phyloP scores from a whole-genome alignment of 2,888 invertebrate species.

The Dichetophora obliterata region DNA sequence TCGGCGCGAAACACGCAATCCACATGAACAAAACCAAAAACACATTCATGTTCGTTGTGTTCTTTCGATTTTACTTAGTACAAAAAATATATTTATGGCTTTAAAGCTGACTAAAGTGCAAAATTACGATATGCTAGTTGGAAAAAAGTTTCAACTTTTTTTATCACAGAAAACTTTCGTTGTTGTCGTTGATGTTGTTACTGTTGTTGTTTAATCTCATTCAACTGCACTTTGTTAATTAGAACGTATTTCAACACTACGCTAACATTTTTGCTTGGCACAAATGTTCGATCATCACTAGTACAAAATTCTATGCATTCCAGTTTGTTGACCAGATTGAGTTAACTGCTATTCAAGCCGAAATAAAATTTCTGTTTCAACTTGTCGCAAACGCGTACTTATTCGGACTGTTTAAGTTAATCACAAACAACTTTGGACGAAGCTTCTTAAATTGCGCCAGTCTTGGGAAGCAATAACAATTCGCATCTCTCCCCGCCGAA shows the following conservation, averaged over 20 bases:
- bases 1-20: conserved; percentile 9
- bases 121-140: not conserved
- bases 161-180: not conserved
- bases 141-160: not conserved
- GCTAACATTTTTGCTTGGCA: not conserved
- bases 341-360: not conserved
- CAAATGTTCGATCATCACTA: not conserved
- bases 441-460: conserved; percentile 31
- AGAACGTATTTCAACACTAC: not conserved
- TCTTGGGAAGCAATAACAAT: conserved; percentile 7
- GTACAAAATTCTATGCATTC: not conserved
- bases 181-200: not conserved
- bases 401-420: conserved; percentile 53
- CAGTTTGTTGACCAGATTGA: not conserved
- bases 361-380: not conserved
- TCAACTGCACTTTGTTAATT: too few relatives aligned
- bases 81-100: not conserved
- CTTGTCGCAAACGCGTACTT: conserved; percentile 49
- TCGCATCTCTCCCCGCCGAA: conserved; percentile 2
- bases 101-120: not conserved
- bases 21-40: not conserved
- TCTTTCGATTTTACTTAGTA: not conserved
- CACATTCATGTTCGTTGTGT: not conserved
- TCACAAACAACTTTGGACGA: conserved; percentile 41
- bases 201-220: not conserved